A percentile compares a stretch with the other conserved stretches of the same genome.
Evolutionary conservation across 2,797 vertebrate species (phyloP).

Genomic region (Catharus ustulatus): DNA sequence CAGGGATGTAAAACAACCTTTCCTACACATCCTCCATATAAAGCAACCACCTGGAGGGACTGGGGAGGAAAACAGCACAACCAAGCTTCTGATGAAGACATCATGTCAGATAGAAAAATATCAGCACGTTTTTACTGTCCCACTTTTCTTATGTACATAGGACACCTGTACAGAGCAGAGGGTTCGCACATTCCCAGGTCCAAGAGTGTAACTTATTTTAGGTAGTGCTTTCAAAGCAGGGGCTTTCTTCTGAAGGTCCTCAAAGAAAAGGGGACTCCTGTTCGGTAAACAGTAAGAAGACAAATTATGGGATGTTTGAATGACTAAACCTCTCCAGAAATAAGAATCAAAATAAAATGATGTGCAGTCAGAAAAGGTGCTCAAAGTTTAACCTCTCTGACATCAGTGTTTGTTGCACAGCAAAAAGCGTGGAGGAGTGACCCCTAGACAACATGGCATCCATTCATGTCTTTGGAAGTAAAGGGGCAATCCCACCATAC

Average conservation of each 20-base stretch:
- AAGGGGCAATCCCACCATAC: neutral
- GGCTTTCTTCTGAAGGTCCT: neutral
- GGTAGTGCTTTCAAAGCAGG: neutral
- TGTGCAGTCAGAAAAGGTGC: neutral
- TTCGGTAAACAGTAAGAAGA: neutral
- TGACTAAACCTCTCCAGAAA: neutral
- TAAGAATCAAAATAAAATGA: neutral
- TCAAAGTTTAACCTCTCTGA: neutral
- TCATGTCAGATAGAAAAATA: neutral
- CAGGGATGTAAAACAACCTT: neutral
- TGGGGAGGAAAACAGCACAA: neutral
- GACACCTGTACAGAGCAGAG: neutral
- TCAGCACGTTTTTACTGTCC: neutral
- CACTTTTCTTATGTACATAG: fast-evolving
- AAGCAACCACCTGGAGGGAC: neutral
- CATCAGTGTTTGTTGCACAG: neutral
- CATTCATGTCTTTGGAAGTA: neutral
- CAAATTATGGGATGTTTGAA: neutral
- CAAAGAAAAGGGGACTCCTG: neutral
- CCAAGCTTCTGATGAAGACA: neutral
- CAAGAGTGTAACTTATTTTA: neutral
- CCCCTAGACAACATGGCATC: fast-evolving
- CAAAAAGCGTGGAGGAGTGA: neutral
- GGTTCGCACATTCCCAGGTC: neutral
- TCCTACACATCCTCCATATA: neutral